Base-by-base conservation (phyloP, 1,140 invertebrate genomes). In the Drosophila ercepeae region DNA sequence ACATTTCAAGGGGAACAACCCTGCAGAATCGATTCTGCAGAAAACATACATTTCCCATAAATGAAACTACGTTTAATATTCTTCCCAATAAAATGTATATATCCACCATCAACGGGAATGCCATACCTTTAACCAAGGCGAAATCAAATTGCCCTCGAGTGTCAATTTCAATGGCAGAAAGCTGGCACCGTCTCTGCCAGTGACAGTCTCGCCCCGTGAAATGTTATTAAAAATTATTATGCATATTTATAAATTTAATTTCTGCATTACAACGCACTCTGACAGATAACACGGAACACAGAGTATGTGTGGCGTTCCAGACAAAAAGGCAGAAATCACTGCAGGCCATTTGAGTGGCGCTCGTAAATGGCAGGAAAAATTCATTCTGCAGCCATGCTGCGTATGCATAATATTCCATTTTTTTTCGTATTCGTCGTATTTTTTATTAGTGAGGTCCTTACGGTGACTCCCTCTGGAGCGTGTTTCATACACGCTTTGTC, bases 231-330 rank as follows among this genome's bases (percentile, higher is more conserved):
- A 76, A 68, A 45, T 68, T 68, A 78, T 73, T 81, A 60, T 81
- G 81, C 81, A 84, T 86, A 86, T 86, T 86, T 81, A 77, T 81
- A 65, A 88, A 86, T 72, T 86, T 86, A 60, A 86, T 84, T 86
- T 84, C 50, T 78, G 70, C 78, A 78, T 83, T 78, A 75, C 58
- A 77, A 39, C 48, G 18, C 34, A 55, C 42, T 42, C 73, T 53
- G 67, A 69, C 61, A 60, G 71, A 52, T 48, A 64, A 42, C 53
- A 70, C 18, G 46, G 11, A 64, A 42, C 53, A 70, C 18, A 41
- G 11, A 64, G 50, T 65, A 21, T 44, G 34, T 42, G 21, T 36
- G 44, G 29, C 14, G 21, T 2, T 21, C 2, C 2, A 41, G 61
- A 50, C 60, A 39, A 59, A 32, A 52, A 54, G 57, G 46, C 64